phyloP scores from a whole-genome alignment of 2,113 vertebrate species.

The Beaufortia kweichowensis region DNA sequence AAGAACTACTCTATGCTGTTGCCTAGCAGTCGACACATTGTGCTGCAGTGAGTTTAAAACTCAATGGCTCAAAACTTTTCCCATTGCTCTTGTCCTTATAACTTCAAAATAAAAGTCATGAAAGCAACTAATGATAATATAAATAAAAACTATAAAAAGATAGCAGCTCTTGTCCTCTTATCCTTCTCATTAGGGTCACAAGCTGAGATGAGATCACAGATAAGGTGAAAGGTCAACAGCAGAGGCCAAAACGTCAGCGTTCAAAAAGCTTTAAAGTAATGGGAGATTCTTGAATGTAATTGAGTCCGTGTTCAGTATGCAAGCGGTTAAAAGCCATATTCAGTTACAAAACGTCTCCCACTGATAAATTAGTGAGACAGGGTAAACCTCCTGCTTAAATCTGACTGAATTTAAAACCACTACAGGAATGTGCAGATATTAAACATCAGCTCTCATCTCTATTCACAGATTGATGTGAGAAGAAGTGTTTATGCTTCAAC shows the following conservation, averaged over 20 bases:
- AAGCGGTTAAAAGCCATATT: not conserved
- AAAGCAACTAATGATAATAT: not conserved
- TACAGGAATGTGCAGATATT: not conserved
- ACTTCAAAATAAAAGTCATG: too few relatives aligned
- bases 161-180: conserved; percentile 1
- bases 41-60: not conserved
- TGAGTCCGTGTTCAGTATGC: conserved; percentile 18
- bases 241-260: conserved; percentile 43
- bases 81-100: too few relatives aligned
- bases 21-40: not conserved
- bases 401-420: not conserved
- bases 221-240: conserved; percentile 22
- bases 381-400: not conserved
- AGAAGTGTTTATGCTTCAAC: conserved; percentile 2
- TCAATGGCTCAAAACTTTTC: not conserved
- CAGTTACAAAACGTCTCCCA: conserved; percentile 29
- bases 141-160: not conserved
- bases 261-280: conserved; percentile 41
- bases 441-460: not conserved
- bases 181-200: conserved; percentile 26
- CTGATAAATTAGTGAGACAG: not conserved
- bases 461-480: not conserved
- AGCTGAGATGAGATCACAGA: conserved; percentile 29
- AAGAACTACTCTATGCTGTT: not conserved
- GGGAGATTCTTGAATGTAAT: conserved; percentile 23